Conservation (phyloP, 2,888 invertebrate species). For the Metalampra italica region DNA sequence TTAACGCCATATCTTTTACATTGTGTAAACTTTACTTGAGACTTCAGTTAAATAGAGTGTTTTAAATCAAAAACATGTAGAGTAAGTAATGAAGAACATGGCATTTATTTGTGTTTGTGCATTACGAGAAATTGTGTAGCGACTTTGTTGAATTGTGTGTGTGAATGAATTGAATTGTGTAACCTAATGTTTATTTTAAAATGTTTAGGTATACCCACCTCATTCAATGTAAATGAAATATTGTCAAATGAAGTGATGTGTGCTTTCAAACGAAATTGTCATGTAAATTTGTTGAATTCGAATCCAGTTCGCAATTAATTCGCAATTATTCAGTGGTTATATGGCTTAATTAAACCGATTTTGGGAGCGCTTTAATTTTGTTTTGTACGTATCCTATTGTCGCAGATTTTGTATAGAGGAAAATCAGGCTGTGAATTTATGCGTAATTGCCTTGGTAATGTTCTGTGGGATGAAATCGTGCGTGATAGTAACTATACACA, state of each 20-base stretch:
- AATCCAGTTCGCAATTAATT: constrained; percentile 53
- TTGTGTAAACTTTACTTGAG: no score
- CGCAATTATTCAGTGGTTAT: constrained; percentile 47
- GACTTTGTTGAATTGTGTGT: no score
- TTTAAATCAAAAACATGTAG: no score
- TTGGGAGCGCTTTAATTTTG: constrained; percentile 47
- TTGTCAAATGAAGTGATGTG: neutral
- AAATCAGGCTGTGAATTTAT: constrained; percentile 38
- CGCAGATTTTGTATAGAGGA: constrained; percentile 37
- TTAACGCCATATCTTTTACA: no score
- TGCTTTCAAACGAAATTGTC: constrained; percentile 31
- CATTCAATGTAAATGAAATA: neutral
- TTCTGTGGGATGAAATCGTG: neutral
- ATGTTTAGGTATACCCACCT: no score
- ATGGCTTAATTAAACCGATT: constrained; percentile 61
- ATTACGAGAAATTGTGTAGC: no score
- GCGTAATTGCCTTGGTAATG: constrained; percentile 24
- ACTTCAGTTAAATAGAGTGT: no score
- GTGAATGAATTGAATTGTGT: no score
- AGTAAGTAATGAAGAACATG: no score
- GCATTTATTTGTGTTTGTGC: no score
- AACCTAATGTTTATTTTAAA: no score
- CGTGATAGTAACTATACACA: neutral
- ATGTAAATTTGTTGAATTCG: constrained; percentile 52
- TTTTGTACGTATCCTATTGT: constrained; percentile 47